These are phyloP conservation scores for Rhodophaea formosa DNA, from an alignment of 2,888 invertebrate genomes.

Conservation along the genomic window DNA sequence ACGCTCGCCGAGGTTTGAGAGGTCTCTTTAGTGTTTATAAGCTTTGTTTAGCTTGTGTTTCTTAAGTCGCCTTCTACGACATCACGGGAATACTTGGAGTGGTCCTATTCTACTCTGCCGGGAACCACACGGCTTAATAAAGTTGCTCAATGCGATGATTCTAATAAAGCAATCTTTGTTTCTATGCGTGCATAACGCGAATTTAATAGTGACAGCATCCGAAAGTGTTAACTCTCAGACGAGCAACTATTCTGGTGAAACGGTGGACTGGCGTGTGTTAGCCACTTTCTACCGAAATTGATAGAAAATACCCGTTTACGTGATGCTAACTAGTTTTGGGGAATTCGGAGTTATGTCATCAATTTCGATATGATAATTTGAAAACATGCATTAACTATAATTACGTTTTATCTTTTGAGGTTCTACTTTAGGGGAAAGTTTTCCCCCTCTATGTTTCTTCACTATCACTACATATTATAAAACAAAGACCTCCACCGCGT, in stretches of 20 bases:
- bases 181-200: conserved; percentile 46
- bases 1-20: no score
- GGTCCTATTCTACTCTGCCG: no score
- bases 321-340: conserved; percentile 3
- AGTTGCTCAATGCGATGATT: conserved; percentile 7
- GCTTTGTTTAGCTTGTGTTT: no score
- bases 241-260: conserved; percentile 13
- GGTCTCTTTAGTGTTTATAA: no score
- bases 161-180: conserved; percentile 17
- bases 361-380: conserved; percentile 4
- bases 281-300: conserved; percentile 18
- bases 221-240: conserved; percentile 25
- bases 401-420: neutral
- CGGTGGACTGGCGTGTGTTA: neutral
- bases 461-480: no score
- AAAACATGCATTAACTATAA: neutral
- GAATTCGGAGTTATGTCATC: conserved; percentile 11
- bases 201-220: conserved; percentile 43
- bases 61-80: no score
- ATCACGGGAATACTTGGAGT: no score
- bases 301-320: conserved; percentile 16
- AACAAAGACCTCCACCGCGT: no score
- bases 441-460: no score
- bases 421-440: no score
- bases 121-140: no score